Evolutionary conservation across 2,888 invertebrate genomes (phyloP), one percentile per base, ranked within the genome.

Genomic region (Cerceris ruficornis): DNA sequence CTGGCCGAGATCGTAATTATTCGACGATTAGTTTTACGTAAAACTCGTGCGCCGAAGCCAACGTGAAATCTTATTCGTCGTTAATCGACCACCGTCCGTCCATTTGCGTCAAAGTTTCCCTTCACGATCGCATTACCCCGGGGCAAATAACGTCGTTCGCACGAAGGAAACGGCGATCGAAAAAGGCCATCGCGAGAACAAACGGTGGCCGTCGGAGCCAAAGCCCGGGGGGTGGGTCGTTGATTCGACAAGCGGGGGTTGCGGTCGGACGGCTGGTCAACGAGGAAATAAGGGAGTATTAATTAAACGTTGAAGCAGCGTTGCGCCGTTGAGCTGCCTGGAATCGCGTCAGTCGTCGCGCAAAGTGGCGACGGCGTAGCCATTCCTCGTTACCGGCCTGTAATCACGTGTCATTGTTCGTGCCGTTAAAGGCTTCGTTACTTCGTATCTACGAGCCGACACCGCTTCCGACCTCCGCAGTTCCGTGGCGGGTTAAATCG

Each of bases 391-490:
- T 70, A 68, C 67, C 67, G 65, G 57, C 64, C 75, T 73, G 64
- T 70, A 79, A 81, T 82, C 73, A 78, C 78, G 68, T 41, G 66
- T 52, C 69, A 81, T 82, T 75, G 77, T 82, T 77, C 71, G 42
- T 7, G 7, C 67, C 28, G 70, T 46, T 70, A 71, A 64, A 72
- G 49, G 67, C 60, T 65, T 55, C 69, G 79, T 68, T 61, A 62
- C 68, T 49, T 61, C 46, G 50, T 39, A 49, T 52, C 67, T 55
- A 61, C 61, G 54, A 49, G n/a, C 9, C 13, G 41, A 60, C 39
- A 42, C 11, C 72, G 59, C 64, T 68, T 59, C 55, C 65, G 54
- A 7, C 57, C 54, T 9, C 60, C 7, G 59, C 50, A 62, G 46
- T 14, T 57, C 49, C 17, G 46, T 57, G 58, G 52, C 58, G 42